Conservation (phyloP, 2,888 invertebrate species). For the Oscheius sp. region DNA sequence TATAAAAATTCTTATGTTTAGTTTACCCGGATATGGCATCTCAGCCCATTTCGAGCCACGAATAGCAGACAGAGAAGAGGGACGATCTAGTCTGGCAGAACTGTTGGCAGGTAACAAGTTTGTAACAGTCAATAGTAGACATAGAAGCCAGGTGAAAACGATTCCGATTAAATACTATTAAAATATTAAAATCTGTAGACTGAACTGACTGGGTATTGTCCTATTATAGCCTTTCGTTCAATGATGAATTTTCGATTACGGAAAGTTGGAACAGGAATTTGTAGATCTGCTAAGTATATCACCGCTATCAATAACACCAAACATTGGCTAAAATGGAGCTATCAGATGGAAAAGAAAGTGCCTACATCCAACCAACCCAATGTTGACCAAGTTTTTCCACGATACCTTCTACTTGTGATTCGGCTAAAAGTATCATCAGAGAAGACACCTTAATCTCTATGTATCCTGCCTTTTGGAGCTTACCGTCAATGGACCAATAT, state of each 20-base stretch:
- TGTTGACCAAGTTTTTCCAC: conserved; percentile 67
- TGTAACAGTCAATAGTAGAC: conserved; percentile 66
- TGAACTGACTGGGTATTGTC: conserved; percentile 69
- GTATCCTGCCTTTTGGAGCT: not conserved
- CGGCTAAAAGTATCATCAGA: conserved; percentile 68
- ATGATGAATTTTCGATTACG: conserved; percentile 63
- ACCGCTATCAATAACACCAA: conserved; percentile 68
- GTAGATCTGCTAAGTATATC: conserved; percentile 66
- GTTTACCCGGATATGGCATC: conserved; percentile 65
- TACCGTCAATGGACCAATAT: conserved; percentile 55
- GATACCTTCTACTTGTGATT: conserved; percentile 65
- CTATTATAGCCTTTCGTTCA: conserved; percentile 64
- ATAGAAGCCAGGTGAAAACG: conserved; percentile 69
- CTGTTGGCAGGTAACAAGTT: conserved; percentile 59
- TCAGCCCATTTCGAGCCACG: conserved; percentile 63
- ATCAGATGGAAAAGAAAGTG: not conserved
- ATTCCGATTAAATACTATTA: conserved; percentile 71
- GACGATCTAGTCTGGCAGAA: conserved; percentile 69
- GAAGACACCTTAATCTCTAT: conserved; percentile 59
- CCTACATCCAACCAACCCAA: conserved; percentile 55
- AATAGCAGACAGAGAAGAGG: conserved; percentile 61
- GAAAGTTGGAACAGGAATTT: conserved; percentile 66
- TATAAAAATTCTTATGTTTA: not conserved
- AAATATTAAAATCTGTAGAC: not conserved
- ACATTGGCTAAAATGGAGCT: conserved; percentile 58